Evolutionary conservation across 2,113 vertebrate species (phyloP).

Genomic region (Chionis minor): DNA sequence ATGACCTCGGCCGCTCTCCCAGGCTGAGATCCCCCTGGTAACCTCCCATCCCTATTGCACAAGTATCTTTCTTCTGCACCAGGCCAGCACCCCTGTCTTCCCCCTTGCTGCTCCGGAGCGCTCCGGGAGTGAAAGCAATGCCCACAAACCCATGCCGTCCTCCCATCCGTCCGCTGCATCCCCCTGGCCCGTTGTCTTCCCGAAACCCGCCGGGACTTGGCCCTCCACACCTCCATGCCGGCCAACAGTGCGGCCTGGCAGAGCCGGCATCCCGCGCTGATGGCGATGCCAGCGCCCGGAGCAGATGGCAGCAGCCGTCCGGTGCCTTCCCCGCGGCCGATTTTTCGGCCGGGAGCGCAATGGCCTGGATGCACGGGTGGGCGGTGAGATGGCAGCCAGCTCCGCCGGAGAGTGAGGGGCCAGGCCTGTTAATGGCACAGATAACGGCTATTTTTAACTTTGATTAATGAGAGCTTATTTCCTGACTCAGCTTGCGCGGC

Average conservation of each 20-base stretch:
- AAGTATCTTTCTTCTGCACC: neutral
- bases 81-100: neutral
- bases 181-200: neutral
- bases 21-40: neutral
- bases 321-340: accelerated
- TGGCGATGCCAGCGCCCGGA: neutral
- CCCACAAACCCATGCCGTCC: neutral
- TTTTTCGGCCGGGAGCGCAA: accelerated
- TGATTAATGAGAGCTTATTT: constrained; percentile 35
- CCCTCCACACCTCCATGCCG: accelerated
- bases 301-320: neutral
- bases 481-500: neutral
- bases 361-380: neutral
- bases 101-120: neutral
- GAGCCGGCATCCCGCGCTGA: neutral
- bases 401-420: neutral
- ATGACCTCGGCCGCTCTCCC: accelerated
- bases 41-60: too few species aligned
- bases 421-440: neutral
- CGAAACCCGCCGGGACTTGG: constrained; percentile 14
- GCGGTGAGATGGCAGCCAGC: neutral
- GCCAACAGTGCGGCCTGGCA: neutral
- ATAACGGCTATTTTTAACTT: constrained; percentile 13
- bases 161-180: neutral
- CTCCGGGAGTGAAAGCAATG: accelerated